Percentiles rank a stretch among this genome's conserved stretches.
These are phyloP conservation scores for Tillus elongatus DNA, from an alignment of 2,888 invertebrate genomes.

Conservation along the genomic window DNA sequence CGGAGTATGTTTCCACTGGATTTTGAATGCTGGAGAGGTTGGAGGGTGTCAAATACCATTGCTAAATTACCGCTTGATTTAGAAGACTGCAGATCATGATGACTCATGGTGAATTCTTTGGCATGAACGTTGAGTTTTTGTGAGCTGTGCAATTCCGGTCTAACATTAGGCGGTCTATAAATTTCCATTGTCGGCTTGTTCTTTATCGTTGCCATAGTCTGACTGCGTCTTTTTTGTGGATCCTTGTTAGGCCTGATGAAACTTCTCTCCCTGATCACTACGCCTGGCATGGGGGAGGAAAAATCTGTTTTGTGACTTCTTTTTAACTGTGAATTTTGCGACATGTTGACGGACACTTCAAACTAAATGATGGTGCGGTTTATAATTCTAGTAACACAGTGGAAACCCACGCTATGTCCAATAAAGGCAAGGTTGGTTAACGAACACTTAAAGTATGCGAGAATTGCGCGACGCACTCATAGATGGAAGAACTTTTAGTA, in stretches of 20 bases:
- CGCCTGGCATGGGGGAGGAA: slow-evolving; percentile 42
- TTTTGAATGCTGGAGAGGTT: slow-evolving; percentile 43
- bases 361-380: too few relatives aligned
- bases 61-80: slow-evolving; percentile 38
- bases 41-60: slow-evolving; percentile 30
- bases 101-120: slow-evolving; percentile 81
- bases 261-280: slow-evolving; percentile 60
- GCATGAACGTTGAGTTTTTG: slow-evolving; percentile 76
- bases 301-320: slow-evolving; percentile 44
- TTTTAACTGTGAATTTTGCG: slow-evolving; percentile 29
- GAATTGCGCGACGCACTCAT: too few relatives aligned
- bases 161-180: slow-evolving; percentile 69
- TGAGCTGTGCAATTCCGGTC: slow-evolving; percentile 34
- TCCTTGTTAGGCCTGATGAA: slow-evolving; percentile 54
- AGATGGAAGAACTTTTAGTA: too few relatives aligned
- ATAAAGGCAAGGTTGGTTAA: too few relatives aligned
- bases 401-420: too few relatives aligned
- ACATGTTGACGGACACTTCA: too few relatives aligned
- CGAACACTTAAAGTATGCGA: too few relatives aligned
- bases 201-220: slow-evolving; percentile 57
- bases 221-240: slow-evolving; percentile 57
- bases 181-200: slow-evolving; percentile 81
- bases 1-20: slow-evolving; percentile 61
- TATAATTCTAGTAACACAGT: too few relatives aligned
- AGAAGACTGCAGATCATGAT: slow-evolving; percentile 44